Conservation (phyloP, 64 coral and sea anemone genomes). For the Platygyra sinensis region DNA sequence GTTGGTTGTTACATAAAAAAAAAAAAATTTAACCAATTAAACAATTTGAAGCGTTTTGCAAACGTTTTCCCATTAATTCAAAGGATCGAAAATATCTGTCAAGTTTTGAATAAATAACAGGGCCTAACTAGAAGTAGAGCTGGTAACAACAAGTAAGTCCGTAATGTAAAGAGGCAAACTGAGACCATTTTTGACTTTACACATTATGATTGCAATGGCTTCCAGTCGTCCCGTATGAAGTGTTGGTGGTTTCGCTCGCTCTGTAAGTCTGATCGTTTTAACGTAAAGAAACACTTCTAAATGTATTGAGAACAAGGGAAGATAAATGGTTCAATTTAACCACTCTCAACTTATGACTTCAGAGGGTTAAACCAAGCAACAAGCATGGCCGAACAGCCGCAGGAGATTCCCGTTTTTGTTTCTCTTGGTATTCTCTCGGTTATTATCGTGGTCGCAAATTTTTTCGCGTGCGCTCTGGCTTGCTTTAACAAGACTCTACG, state of each 20-base stretch:
- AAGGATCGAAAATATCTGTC: too few relatives aligned
- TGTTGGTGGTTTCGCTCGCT: neutral
- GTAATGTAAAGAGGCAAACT: neutral
- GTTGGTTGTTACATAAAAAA: neutral
- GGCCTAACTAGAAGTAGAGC: too few relatives aligned
- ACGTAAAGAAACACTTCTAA: too few relatives aligned
- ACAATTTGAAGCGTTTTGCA: too few relatives aligned
- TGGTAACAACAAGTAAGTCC: neutral
- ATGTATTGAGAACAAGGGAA: too few relatives aligned
- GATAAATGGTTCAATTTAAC: too few relatives aligned
- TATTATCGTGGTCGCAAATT: conserved; percentile 8
- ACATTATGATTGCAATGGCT: neutral
- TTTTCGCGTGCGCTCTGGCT: neutral
- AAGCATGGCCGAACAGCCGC: neutral
- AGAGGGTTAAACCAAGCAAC: neutral
- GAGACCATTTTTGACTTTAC: neutral
- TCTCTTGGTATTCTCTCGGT: neutral
- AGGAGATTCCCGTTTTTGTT: neutral
- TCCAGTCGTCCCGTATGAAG: neutral
- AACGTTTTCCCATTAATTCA: too few relatives aligned
- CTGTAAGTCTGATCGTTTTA: too few relatives aligned
- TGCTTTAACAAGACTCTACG: neutral
- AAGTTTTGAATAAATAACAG: too few relatives aligned
- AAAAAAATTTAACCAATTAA: too few relatives aligned
- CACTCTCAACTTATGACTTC: neutral